phyloP scores from a whole-genome alignment of 2,888 invertebrate species.

The Tetragonula carbonaria region DNA sequence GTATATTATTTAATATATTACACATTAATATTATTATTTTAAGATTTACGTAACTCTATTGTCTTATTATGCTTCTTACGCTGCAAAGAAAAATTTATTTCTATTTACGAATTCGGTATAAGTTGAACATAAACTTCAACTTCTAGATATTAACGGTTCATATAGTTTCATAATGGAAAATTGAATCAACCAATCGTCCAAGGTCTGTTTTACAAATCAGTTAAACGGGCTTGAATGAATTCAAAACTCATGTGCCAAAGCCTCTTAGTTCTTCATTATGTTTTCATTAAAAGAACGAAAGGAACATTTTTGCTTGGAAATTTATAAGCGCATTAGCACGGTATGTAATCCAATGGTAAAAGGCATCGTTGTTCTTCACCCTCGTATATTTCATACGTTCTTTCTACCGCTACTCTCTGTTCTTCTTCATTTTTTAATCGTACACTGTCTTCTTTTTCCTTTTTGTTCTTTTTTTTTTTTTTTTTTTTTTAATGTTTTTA shows the following conservation, averaged over 20 bases:
- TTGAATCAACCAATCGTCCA: not conserved
- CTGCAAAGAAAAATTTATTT: too few species aligned
- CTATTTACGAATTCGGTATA: too few species aligned
- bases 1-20: too few species aligned
- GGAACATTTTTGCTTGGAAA: conserved; percentile 38
- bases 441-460: not conserved
- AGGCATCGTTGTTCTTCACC: conserved; percentile 33
- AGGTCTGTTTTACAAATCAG: conserved; percentile 7
- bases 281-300: conserved; percentile 34
- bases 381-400: conserved; percentile 33
- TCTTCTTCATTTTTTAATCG: conserved; percentile 36
- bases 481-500: conserved; percentile 74
- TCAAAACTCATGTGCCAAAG: conserved; percentile 10
- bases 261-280: conserved; percentile 22
- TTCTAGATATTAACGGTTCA: too few species aligned
- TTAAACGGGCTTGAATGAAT: not conserved
- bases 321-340: conserved; percentile 55
- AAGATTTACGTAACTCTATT: too few species aligned
- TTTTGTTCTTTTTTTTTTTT: not conserved
- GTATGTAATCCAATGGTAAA: conserved; percentile 41
- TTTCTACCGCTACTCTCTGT: conserved; percentile 42
- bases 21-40: too few species aligned
- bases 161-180: not conserved
- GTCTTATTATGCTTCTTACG: too few species aligned
- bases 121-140: too few species aligned